phyloP scores from a whole-genome alignment of 1,140 invertebrate genomes.

The Tachypleus tridentatus region DNA sequence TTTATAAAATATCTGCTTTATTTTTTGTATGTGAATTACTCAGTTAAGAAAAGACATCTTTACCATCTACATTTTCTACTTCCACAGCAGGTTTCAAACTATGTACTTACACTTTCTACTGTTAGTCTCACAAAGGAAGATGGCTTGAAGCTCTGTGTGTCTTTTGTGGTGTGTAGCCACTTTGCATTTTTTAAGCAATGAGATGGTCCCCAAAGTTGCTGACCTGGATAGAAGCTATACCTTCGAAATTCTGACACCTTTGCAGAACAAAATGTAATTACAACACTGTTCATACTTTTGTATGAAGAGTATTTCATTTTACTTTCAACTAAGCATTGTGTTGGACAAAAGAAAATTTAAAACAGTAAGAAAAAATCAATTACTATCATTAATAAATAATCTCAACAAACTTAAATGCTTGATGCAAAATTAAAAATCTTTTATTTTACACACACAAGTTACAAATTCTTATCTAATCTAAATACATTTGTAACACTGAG shows the following conservation, averaged over 20 bases:
- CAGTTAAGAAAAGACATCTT: no score
- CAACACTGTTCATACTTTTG: no score
- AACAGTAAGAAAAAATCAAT: no score
- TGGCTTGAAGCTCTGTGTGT: conserved; percentile 40
- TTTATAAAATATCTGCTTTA: no score
- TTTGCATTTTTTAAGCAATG: conserved; percentile 55
- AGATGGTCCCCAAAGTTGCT: conserved; percentile 55
- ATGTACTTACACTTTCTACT: conserved; percentile 40
- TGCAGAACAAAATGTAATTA: conserved; percentile 7
- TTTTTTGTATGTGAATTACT: no score
- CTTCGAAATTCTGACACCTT: conserved; percentile 49
- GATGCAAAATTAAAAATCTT: neutral
- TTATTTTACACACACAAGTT: conserved; percentile 4
- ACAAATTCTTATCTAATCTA: conserved; percentile 18
- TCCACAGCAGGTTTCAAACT: no score
- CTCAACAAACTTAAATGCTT: conserved; percentile 4
- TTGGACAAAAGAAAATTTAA: no score
- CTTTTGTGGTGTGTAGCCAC: conserved; percentile 62
- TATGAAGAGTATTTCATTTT: no score
- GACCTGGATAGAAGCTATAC: conserved; percentile 60
- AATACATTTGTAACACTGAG: no score
- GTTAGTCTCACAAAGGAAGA: conserved; percentile 41
- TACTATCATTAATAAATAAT: neutral
- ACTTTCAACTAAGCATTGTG: no score
- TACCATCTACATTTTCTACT: no score